A percentile compares a stretch with the other conserved stretches of the same genome.
These are phyloP conservation scores for Aphis gossypii DNA, from an alignment of 1,140 invertebrate species.

Conservation along the genomic window DNA sequence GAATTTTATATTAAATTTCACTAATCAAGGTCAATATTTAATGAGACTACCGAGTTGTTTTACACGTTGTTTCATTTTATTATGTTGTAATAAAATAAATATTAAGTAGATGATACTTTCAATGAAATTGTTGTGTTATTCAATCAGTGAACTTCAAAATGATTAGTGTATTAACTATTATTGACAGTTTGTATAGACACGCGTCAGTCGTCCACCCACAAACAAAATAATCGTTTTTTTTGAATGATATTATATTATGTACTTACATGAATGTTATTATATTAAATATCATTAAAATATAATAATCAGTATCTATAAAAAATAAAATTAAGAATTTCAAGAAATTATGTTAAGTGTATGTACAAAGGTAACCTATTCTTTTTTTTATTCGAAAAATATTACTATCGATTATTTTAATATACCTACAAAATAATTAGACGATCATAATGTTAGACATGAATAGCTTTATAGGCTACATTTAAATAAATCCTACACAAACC, in stretches of 20 bases:
- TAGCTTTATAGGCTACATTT: background rate
- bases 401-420: background rate
- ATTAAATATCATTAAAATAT: no score
- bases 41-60: background rate
- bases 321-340: no score
- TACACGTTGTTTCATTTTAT: background rate
- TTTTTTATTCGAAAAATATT: background rate
- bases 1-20: constrained; percentile 15
- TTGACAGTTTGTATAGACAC: background rate
- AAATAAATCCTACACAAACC: background rate
- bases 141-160: background rate
- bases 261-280: no score
- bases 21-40: constrained; percentile 38
- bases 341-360: no score
- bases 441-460: no score
- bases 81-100: background rate
- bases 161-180: background rate
- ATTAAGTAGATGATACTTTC: constrained; percentile 22
- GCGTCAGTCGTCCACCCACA: background rate
- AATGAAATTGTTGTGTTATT: background rate
- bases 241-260: background rate
- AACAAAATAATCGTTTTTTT: background rate
- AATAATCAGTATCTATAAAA: no score
- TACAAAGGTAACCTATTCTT: no score
- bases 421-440: background rate